phyloP scores from a whole-genome alignment of 2,113 vertebrate species.

The Bufo bufo region DNA sequence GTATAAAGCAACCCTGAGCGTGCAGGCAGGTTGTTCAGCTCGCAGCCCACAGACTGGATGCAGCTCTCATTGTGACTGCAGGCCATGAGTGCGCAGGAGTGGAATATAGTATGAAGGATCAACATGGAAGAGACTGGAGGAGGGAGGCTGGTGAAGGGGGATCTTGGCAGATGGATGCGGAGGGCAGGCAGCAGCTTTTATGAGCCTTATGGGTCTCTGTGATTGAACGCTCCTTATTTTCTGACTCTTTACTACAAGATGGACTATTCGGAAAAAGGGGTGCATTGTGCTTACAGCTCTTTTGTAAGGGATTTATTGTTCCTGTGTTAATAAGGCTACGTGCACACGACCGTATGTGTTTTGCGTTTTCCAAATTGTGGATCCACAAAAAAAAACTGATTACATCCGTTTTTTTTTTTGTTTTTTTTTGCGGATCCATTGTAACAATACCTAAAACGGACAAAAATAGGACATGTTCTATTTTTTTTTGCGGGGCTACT shows the following conservation, averaged over 20 bases:
- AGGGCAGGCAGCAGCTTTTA: background rate
- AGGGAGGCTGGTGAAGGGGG: background rate
- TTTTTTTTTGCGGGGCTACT: too few species aligned
- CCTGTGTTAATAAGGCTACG: too few species aligned
- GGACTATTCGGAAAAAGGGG: background rate
- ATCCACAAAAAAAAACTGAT: too few species aligned
- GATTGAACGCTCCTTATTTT: background rate
- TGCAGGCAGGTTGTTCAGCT: background rate
- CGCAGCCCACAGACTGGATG: conserved; percentile 1
- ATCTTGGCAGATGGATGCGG: background rate
- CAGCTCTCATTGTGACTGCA: background rate
- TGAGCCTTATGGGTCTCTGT: background rate
- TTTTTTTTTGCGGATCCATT: too few species aligned
- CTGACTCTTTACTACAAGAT: background rate
- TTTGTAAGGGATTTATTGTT: too few species aligned
- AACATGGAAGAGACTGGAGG: background rate
- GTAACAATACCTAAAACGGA: too few species aligned
- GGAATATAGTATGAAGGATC: background rate
- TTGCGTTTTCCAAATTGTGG: too few species aligned
- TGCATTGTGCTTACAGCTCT: too few species aligned
- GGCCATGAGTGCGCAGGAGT: background rate
- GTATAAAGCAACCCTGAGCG: background rate
- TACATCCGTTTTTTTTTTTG: too few species aligned
- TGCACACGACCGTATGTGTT: too few species aligned
- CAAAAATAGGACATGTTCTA: too few species aligned